Base-by-base conservation (phyloP, 2,888 invertebrate species). In the Lasioglossum pauxillum region DNA sequence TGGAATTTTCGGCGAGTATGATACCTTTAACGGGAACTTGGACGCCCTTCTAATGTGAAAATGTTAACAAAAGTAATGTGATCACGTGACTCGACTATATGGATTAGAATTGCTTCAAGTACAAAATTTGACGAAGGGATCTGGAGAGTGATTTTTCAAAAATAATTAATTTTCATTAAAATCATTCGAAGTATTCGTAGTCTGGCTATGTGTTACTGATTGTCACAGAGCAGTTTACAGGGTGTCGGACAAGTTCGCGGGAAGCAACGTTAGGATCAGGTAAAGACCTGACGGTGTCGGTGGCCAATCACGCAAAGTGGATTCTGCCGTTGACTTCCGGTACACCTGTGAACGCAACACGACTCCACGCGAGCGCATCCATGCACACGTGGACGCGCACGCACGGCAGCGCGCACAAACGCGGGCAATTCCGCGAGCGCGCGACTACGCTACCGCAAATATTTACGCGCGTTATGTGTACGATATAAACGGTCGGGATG, bases 231-330 rank as follows among this genome's bases (percentile, higher is more conserved):
- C 23, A 53, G 23, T 53, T 53, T 53, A 76, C n/a, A 23, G 79
- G 76, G 71, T 74, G 87, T 77, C 78, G 35, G 38, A 27, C 60
- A 76, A 85, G 83, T 60, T 82, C 80, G 84, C 44, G 76, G 72
- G 78, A 75, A 78, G 82, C 74, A 60, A 49, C 44, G 73, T 75
- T 82, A 77, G 57, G 60, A 27, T 14, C 14, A 90, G 90, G 88
- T 90, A 84, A 88, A 92, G 83, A 89, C 84, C 87, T 88, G 90
- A 89, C 89, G 85, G 89, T 90, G 73, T 90, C 87, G 86, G 90
- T 83, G 91, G 87, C 91, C 91, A 92, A 93, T 93, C 93, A 92
- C 90, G 91, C 91, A 91, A 92, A 93, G 93, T 92, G 90, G 90
- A 90, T 78, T 90, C 88, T 81, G 87, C 82, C 89, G 87, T 84